Conservation (phyloP, 2,888 invertebrate species). For the Diplazon laetatorius region DNA sequence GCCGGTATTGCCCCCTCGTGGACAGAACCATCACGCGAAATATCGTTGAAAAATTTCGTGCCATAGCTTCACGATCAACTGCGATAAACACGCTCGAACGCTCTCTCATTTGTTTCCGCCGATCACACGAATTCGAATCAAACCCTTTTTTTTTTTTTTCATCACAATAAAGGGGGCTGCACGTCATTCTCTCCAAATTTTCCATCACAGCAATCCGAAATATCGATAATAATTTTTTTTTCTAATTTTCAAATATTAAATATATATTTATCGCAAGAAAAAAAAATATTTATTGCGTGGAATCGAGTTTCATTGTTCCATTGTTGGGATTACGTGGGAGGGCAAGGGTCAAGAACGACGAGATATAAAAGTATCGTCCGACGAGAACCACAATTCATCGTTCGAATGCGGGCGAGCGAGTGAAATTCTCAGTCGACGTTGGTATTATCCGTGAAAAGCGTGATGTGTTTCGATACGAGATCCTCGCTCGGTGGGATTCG, state of each 20-base stretch:
- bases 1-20: constrained; percentile 68
- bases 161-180: no score
- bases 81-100: constrained; percentile 47
- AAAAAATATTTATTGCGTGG: not conserved
- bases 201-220: not conserved
- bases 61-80: constrained; percentile 9
- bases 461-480: constrained; percentile 36
- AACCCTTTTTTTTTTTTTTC: no score
- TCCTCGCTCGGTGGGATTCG: constrained; percentile 43
- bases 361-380: constrained; percentile 40
- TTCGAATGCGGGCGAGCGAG: constrained; percentile 36
- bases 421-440: constrained; percentile 21
- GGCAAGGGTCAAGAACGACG: constrained; percentile 5
- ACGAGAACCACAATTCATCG: constrained; percentile 11
- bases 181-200: no score
- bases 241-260: not conserved
- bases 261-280: not conserved
- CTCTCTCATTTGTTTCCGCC: constrained; percentile 58
- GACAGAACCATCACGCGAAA: constrained; percentile 75
- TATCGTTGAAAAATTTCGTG: constrained; percentile 63
- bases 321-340: not conserved
- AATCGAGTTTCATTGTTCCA: not conserved
- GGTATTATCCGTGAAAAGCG: constrained; percentile 24
- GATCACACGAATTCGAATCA: no score
- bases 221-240: not conserved